phyloP scores from a whole-genome alignment of 2,888 invertebrate species.

The Gandaritis pyraliata region DNA sequence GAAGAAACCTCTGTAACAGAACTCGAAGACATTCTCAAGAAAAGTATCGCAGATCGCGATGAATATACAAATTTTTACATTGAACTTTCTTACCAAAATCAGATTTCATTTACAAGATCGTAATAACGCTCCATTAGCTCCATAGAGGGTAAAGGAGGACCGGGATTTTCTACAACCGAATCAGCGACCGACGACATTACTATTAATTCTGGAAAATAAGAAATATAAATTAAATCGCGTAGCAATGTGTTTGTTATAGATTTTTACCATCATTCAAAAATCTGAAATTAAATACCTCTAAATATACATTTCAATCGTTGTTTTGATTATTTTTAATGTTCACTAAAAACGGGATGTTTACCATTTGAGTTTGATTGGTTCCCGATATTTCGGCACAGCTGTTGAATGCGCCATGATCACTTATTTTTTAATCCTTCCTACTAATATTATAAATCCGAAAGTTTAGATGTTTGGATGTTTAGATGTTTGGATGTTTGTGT shows the following conservation, averaged over 20 bases:
- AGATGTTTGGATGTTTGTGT: too few relatives aligned
- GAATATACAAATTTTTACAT: constrained; percentile 17
- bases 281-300: too few relatives aligned
- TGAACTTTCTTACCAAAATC: constrained; percentile 66
- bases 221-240: constrained; percentile 13
- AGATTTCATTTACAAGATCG: constrained; percentile 67
- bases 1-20: constrained; percentile 16
- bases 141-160: constrained; percentile 68
- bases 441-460: too few relatives aligned
- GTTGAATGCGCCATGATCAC: too few relatives aligned
- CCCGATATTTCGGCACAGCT: too few relatives aligned
- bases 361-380: too few relatives aligned
- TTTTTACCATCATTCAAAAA: constrained; percentile 5
- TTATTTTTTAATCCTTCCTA: too few relatives aligned
- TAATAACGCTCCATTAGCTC: constrained; percentile 68
- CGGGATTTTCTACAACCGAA: constrained; percentile 59
- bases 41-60: constrained; percentile 11
- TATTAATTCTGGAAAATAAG: constrained; percentile 72
- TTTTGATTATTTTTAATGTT: too few relatives aligned
- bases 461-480: too few relatives aligned
- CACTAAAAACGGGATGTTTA: too few relatives aligned
- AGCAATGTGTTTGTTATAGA: neutral
- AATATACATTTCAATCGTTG: too few relatives aligned
- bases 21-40: constrained; percentile 29
- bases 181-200: constrained; percentile 72